Conservation (phyloP, 2,797 vertebrate genomes). For the Zalophus californianus region DNA sequence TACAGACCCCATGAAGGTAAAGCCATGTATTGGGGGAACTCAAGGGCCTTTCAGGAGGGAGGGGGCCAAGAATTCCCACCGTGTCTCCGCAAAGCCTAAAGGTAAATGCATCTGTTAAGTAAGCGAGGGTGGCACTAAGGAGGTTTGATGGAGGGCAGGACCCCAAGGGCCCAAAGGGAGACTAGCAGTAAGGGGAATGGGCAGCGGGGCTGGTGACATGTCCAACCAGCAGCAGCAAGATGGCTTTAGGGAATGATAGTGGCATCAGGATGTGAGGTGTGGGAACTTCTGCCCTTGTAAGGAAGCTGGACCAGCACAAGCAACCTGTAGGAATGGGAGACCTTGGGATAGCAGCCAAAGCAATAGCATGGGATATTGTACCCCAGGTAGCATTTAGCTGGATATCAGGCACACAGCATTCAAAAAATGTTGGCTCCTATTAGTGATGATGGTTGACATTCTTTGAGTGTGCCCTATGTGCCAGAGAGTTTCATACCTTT, state of each 20-base stretch:
- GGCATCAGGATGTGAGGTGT: not conserved
- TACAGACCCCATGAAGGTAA: not conserved
- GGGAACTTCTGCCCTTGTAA: not conserved
- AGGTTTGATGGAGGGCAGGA: not conserved
- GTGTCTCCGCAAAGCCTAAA: not conserved
- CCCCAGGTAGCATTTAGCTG: not conserved
- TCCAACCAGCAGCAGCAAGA: not conserved
- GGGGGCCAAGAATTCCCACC: not conserved
- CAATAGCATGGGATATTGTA: not conserved
- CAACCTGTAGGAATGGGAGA: not conserved
- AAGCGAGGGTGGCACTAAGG: not conserved
- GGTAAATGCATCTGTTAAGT: not conserved
- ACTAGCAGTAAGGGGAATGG: not conserved
- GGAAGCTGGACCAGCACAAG: accelerated
- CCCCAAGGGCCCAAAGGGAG: not conserved
- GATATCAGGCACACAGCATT: not conserved
- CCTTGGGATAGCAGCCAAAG: not conserved
- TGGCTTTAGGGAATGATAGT: not conserved
- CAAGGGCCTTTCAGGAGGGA: not conserved
- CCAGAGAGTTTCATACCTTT: not conserved
- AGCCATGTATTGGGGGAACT: not conserved
- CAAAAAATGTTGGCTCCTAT: not conserved
- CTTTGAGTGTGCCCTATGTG: not conserved
- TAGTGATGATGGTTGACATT: not conserved
- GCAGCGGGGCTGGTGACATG: not conserved